Evolutionary conservation across 30 jellyfish, hydroid and myxozoan species (phyloP), one percentile per base, ranked within the genome.

Genomic region (Rhopilema esculentum): DNA sequence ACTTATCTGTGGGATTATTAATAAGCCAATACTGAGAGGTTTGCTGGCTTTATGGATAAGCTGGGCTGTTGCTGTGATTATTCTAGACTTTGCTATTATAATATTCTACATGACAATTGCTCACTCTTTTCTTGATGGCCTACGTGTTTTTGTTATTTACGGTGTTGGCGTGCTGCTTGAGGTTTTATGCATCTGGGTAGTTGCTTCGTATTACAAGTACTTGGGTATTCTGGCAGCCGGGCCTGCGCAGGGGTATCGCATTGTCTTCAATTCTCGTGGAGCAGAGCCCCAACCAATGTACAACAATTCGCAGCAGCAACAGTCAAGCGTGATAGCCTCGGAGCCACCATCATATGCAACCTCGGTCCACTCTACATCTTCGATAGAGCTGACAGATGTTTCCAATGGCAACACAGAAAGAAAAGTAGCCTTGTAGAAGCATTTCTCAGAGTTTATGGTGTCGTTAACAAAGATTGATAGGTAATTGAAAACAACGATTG

Each of bases 181-280:
- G 77, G 25, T 85, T 8, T 68, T 85, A 0, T 85, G 94, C 88
- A 66, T 85, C 66, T 85, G 94, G 94, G 88, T 85, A 4, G 94
- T 85, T 75, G 85, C 94, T 4, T 85, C 94, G n/a, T 85, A 85
- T 61, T 76, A 50, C 94, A 73, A 49, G 69, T 75, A 73, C 72
- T 22, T 85, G 49, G 72, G 52, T 20, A 23, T 85, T 16, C 57
- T 85, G 94, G 94, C 94, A 18, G 84, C 27, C 50, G 94, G 94
- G 25, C 94, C 94, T 4, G 85, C 88, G 18, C 88, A 85, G 65
- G 94, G 94, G 32, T 85, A 85, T 49, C 81, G 94, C 29, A 79
- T 85, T 28, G 94, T 85, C 12, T 85, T 85, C 84, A 85, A 85
- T 64, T 85, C 94, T 28, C 84, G 94, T 23, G 90, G 90, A 8